phyloP scores from a whole-genome alignment of 2,797 vertebrate species.

The Ctenopoma multispine region DNA sequence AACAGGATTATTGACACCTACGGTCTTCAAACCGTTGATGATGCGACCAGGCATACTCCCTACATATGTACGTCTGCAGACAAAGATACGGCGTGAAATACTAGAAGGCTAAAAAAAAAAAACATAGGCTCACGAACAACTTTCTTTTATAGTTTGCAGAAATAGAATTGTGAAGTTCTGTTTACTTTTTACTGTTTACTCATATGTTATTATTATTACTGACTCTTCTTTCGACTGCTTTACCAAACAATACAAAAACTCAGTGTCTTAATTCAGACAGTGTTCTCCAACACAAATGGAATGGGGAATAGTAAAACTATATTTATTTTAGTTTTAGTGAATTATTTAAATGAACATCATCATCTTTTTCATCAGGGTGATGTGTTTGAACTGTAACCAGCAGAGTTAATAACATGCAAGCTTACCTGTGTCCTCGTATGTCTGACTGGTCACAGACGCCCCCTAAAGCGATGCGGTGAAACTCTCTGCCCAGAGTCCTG shows the following conservation, averaged over 20 bases:
- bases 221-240: no score
- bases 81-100: background rate
- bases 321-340: no score
- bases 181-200: no score
- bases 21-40: conserved; percentile 95
- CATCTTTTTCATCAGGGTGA: no score
- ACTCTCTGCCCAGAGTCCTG: conserved; percentile 94
- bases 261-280: no score
- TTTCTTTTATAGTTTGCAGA: background rate
- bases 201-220: no score
- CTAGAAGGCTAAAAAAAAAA: background rate
- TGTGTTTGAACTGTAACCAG: no score
- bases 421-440: conserved; percentile 95
- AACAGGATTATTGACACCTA: conserved; percentile 95
- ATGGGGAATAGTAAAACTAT: no score
- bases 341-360: no score
- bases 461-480: conserved; percentile 95
- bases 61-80: conserved; percentile 92
- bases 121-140: background rate
- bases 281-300: no score
- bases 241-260: no score
- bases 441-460: conserved; percentile 98
- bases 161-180: background rate
- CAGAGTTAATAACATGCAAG: no score
- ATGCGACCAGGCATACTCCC: conserved; percentile 98